Evolutionary conservation across 2,113 vertebrate species (phyloP).

Genomic region (Furnarius figulus): DNA sequence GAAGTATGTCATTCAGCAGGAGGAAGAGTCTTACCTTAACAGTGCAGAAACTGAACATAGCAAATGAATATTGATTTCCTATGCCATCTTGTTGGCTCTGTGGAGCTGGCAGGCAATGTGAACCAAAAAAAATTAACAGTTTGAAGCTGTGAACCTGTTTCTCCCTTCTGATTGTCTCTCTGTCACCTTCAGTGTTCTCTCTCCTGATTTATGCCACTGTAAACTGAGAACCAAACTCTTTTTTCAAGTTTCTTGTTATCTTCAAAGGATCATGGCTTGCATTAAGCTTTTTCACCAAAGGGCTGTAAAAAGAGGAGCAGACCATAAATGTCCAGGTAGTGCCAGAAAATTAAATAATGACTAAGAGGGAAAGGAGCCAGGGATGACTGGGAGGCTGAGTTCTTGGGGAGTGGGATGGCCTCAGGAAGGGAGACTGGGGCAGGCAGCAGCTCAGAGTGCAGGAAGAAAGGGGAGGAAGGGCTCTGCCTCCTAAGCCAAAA

Average conservation of each 20-base stretch:
- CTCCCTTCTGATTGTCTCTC: background rate
- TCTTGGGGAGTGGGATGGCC: background rate
- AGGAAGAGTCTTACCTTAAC: background rate
- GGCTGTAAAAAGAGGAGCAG: background rate
- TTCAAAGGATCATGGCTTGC: background rate
- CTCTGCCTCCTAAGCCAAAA: background rate
- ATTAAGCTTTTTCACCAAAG: background rate
- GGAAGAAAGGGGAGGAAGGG: background rate
- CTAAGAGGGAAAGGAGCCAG: background rate
- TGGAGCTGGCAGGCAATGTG: background rate
- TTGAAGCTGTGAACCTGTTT: background rate
- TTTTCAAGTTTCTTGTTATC: background rate
- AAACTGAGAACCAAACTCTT: background rate
- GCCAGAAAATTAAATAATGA: background rate
- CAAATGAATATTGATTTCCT: background rate
- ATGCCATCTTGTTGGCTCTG: background rate
- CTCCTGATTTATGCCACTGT: background rate
- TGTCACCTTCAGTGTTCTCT: background rate
- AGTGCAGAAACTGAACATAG: background rate
- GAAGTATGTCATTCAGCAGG: background rate
- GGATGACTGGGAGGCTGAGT: background rate
- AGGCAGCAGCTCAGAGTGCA: background rate
- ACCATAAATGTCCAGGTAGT: background rate
- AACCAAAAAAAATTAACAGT: background rate
- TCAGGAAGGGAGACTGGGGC: background rate